Percentiles rank a stretch among this genome's conserved stretches.
Evolutionary conservation across 2,888 invertebrate species (phyloP).

Genomic region (Drosophila neotestacea): DNA sequence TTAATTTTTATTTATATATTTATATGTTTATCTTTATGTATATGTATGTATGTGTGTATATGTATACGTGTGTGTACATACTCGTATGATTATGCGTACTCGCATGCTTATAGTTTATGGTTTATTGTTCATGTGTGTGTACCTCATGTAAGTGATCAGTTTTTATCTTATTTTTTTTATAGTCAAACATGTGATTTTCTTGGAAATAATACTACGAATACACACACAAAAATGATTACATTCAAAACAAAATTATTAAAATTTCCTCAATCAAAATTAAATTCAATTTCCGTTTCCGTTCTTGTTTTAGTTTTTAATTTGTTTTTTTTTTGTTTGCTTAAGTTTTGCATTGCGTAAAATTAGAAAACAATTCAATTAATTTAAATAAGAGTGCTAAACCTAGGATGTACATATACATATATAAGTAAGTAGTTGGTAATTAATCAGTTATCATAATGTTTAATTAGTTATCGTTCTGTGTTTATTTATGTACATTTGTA

Average conservation of each 20-base stretch:
- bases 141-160: constrained; percentile 12
- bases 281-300: constrained; percentile 28
- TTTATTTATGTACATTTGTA: constrained; percentile 51
- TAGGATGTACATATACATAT: constrained; percentile 55
- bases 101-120: constrained; percentile 29
- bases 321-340: constrained; percentile 37
- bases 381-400: constrained; percentile 64
- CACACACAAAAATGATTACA: constrained; percentile 63
- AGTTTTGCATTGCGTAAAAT: constrained; percentile 74
- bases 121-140: constrained; percentile 28
- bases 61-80: constrained; percentile 45
- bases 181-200: constrained; percentile 64
- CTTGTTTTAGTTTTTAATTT: constrained; percentile 44
- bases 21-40: constrained; percentile 51
- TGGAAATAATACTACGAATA: constrained; percentile 81
- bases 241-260: constrained; percentile 55
- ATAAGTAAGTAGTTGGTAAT: constrained; percentile 52
- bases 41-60: constrained; percentile 51
- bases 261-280: constrained; percentile 38
- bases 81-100: constrained; percentile 49
- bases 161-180: constrained; percentile 37
- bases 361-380: constrained; percentile 81
- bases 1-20: constrained; percentile 56
- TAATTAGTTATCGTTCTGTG: constrained; percentile 33
- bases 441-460: constrained; percentile 41